Base-by-base conservation (phyloP, 2,888 invertebrate species). In the Sturmia bella region DNA sequence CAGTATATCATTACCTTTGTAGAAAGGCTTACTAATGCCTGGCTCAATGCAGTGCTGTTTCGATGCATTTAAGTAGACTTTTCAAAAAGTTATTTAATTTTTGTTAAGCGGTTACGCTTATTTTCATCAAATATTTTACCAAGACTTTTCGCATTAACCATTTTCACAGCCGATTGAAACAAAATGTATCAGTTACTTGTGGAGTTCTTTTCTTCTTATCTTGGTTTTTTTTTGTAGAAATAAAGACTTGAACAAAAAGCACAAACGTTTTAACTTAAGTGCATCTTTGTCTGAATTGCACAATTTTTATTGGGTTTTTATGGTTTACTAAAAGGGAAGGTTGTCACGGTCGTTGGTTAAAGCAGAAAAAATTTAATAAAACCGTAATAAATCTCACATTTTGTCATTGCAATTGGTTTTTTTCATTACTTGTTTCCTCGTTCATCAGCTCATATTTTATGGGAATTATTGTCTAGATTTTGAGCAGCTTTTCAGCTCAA, bases 361-460 rank as follows among this genome's bases (percentile, higher is more conserved):
- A 43, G 32, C 52, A n/a, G n/a, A 68, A 59, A 56, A 43, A 77
- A 68, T 45, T 48, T 76, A 73, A 77, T 72, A 73, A 81, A 81
- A 73, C 63, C 57, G 64, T 64, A 77, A 63, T 77, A 74, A 74
- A 82, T 77, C 57, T 54, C 45, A 77, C 57, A 77, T 69, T 66
- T 82, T 27, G 77, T 73, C 52, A 69, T 64, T 81, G 48, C 76
- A 73, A 77, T 73, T 68, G 72, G 56, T 63, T 81, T 73, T 66
- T 68, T 66, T 66, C 43, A 75, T 75, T 52, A 24, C 70, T 64
- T 24, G 43, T 64, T 74, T 64, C 54, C 15, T 50, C 19, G 24
- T 48, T 24, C 45, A 13, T 48, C 57, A 37, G 48, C 9, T 39
- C 24, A 13, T 39, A 1, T 70, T 57, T 27, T 69, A 27, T 32